phyloP scores from a whole-genome alignment of 2,113 vertebrate species.

The Trinectes maculatus region DNA sequence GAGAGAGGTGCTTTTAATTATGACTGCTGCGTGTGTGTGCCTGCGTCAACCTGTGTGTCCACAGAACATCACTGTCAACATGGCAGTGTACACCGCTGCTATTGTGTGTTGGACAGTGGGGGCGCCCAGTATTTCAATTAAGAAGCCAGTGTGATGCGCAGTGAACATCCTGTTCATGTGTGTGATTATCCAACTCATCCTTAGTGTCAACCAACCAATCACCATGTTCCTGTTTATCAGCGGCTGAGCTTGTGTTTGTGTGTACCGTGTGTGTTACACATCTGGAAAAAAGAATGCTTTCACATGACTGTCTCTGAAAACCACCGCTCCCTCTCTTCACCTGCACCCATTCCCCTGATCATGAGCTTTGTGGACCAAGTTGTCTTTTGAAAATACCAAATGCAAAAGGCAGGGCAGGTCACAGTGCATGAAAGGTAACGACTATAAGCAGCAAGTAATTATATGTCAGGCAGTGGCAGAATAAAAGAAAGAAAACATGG shows the following conservation, averaged over 20 bases:
- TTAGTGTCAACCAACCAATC: not conserved
- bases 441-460: not conserved
- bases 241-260: not conserved
- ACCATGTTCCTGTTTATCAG: not conserved
- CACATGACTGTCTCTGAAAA: too few species aligned
- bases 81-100: constrained; percentile 3
- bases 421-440: not conserved
- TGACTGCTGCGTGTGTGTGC: constrained; percentile 55
- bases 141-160: constrained; percentile 42
- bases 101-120: not conserved
- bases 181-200: constrained; percentile 5
- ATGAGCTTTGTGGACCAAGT: not conserved
- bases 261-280: not conserved
- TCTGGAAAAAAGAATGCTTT: too few species aligned
- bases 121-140: constrained; percentile 53
- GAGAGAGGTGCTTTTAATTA: constrained; percentile 73
- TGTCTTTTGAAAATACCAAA: not conserved
- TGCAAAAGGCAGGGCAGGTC: not conserved
- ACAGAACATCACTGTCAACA: constrained; percentile 20
- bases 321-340: not conserved
- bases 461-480: not conserved
- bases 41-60: constrained; percentile 36
- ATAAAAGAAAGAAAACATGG: not conserved
- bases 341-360: not conserved
- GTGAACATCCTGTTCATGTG: constrained; percentile 5